A percentile compares a stretch with the other conserved stretches of the same genome.
phyloP scores from a whole-genome alignment of 2,888 invertebrate species.

The Scaptomyza caliginosa region DNA sequence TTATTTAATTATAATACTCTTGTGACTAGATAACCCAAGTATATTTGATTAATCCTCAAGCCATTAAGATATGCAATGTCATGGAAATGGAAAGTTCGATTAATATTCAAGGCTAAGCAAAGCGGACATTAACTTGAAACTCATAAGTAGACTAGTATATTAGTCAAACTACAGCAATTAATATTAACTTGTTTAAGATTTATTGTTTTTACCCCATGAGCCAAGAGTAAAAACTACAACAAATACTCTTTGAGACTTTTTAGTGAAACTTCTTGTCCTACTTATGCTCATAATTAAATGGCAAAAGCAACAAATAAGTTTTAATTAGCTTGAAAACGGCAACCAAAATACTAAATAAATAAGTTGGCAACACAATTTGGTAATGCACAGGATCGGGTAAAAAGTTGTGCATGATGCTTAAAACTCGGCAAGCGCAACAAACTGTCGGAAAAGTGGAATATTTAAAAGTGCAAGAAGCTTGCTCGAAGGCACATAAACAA shows the following conservation, averaged over 20 bases:
- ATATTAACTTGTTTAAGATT: too few species aligned
- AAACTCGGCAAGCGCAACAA: not conserved
- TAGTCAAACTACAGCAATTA: too few species aligned
- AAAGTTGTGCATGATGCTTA: not conserved
- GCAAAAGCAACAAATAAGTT: conserved; percentile 55
- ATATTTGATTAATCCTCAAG: not conserved
- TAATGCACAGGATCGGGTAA: conserved; percentile 19
- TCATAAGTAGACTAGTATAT: too few species aligned
- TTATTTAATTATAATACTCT: conserved; percentile 33
- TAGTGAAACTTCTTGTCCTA: too few species aligned
- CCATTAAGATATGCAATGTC: not conserved
- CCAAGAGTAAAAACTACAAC: too few species aligned
- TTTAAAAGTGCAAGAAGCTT: conserved; percentile 39
- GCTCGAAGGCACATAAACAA: conserved; percentile 45
- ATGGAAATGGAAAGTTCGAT: not conserved
- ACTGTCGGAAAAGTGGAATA: conserved; percentile 19
- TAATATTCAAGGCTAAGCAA: not conserved
- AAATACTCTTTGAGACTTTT: too few species aligned
- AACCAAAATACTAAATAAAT: conserved; percentile 38
- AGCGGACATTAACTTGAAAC: too few species aligned
- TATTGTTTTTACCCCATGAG: too few species aligned
- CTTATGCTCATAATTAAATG: conserved; percentile 32
- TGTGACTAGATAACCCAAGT: not conserved
- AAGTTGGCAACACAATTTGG: conserved; percentile 38
- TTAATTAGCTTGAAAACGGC: conserved; percentile 50